Evolutionary conservation across 2,113 vertebrate species (phyloP), one percentile per base, ranked within the genome.

Genomic region (Lanius collurio): DNA sequence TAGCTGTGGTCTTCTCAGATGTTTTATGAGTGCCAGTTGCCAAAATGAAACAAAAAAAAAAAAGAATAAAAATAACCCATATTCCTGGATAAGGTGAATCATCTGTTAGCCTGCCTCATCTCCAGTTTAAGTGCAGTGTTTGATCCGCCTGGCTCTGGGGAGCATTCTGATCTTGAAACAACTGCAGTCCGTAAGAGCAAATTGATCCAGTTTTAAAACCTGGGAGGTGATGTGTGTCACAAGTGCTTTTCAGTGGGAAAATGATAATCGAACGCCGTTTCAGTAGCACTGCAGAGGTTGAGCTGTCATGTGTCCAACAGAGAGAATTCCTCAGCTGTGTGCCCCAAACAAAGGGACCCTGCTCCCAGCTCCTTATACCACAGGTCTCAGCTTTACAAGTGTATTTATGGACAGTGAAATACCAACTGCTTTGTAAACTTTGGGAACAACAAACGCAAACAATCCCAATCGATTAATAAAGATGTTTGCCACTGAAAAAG

Each of bases 131-230:
- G 42, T 26, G 59, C 63, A 23, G 41, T 11, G 65, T 95, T 97
- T 96, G 95, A 96, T 95, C 68, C 14, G 0, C 37, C 15, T 78
- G 85, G 65, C 89, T 96, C 94, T 96, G 96, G 96, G 97, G 94
- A 96, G 41, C 13, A 11, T 94, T 95, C 82, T 75, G 67, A 65
- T 93, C 94, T 39, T 65, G 91, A 55, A 97, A 82, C 97, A 96
- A 97, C 95, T 96, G 94, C 83, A 97, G 97, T 95, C 95, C 63
- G 23, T 96, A 79, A 62, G 65, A 95, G 89, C 90, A 97, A 93
- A 98, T 94, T 95, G 97, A 97, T 95, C 86, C 5, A 10, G 37
- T 11, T 22, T 94, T 63, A 81, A 87, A 88, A 59, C 27, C 28
- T 5, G 42, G 76, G 80, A 89, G 28, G 20, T 50, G 85, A 31